Evolutionary conservation across 1,140 invertebrate genomes (phyloP).

Genomic region (Trissolcus basalis): DNA sequence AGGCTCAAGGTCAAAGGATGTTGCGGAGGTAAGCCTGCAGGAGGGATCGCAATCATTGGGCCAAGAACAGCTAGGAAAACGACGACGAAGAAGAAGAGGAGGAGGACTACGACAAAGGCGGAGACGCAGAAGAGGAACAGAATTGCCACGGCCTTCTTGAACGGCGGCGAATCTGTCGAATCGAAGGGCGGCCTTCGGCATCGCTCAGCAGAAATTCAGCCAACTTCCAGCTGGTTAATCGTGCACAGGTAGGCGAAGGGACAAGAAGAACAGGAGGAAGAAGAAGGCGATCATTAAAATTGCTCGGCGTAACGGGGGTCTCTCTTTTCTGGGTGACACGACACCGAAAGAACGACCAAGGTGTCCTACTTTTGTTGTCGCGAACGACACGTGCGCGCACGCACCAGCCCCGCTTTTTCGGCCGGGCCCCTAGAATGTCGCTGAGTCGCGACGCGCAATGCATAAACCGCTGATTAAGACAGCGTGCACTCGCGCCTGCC

Average conservation of each 20-base stretch:
- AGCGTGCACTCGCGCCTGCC: conserved; percentile 51
- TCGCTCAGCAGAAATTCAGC: conserved; percentile 61
- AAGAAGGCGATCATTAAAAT: conserved; percentile 67
- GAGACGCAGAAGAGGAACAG: conserved; percentile 42
- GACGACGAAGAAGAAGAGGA: conserved; percentile 40
- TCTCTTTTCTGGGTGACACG: conserved; percentile 54
- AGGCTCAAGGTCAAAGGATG: conserved; percentile 59
- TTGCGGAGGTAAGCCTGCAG: conserved; percentile 45
- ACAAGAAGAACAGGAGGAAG: conserved; percentile 52
- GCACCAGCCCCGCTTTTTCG: conserved; percentile 14
- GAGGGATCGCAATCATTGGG: conserved; percentile 58
- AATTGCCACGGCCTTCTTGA: conserved; percentile 55
- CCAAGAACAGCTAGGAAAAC: conserved; percentile 40
- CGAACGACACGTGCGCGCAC: conserved; percentile 39
- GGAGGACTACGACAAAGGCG: conserved; percentile 27
- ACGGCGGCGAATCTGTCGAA: conserved; percentile 58
- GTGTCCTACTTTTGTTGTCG: conserved; percentile 64
- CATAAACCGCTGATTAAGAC: conserved; percentile 64
- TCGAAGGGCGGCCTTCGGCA: conserved; percentile 59
- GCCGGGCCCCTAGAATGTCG: conserved; percentile 20
- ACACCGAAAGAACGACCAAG: conserved; percentile 61
- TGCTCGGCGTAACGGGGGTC: conserved; percentile 61
- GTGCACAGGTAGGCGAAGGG: conserved; percentile 65
- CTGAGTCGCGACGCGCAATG: conserved; percentile 35
- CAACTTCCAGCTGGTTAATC: conserved; percentile 65